These are phyloP conservation scores for Drosophila orena DNA, from an alignment of 1,140 invertebrate species.

Conservation along the genomic window DNA sequence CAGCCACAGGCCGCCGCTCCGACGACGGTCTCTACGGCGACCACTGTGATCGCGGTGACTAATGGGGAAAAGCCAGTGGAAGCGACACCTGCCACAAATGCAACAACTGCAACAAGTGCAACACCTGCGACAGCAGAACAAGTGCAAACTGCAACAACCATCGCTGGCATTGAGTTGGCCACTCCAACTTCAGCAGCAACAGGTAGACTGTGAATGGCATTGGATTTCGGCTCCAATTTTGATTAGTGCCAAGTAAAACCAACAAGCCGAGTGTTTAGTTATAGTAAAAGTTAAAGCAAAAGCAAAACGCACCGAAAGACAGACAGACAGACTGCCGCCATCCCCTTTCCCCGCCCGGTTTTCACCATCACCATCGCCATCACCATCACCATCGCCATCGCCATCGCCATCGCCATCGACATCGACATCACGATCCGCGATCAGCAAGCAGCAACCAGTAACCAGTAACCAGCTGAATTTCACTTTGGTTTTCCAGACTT, in stretches of 20 bases:
- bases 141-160: slow-evolving; percentile 54
- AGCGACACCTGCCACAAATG: slow-evolving; percentile 10
- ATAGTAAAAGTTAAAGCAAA: slow-evolving; percentile 75
- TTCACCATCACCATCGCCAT: slow-evolving; percentile 41
- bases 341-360: slow-evolving; percentile 2
- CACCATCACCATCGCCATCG: slow-evolving; percentile 36
- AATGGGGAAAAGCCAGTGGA: slow-evolving; percentile 43
- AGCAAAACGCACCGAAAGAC: slow-evolving; percentile 55
- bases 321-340: slow-evolving; percentile 30
- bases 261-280: slow-evolving; percentile 46
- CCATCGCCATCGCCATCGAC: slow-evolving; percentile 4
- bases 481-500: slow-evolving; percentile 73
- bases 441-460: no score
- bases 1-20: slow-evolving; percentile 14
- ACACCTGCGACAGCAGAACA: slow-evolving; percentile 45
- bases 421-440: slow-evolving; percentile 25
- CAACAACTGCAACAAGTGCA: slow-evolving; percentile 23
- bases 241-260: slow-evolving; percentile 47
- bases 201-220: slow-evolving; percentile 45
- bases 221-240: slow-evolving; percentile 44
- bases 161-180: slow-evolving; percentile 47
- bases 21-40: slow-evolving; percentile 13
- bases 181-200: slow-evolving; percentile 32
- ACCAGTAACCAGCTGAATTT: slow-evolving; percentile 48
- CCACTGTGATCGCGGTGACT: slow-evolving; percentile 49